Evolutionary conservation across 2,113 vertebrate genomes (phyloP).

Genomic region (Anguilla japonica): DNA sequence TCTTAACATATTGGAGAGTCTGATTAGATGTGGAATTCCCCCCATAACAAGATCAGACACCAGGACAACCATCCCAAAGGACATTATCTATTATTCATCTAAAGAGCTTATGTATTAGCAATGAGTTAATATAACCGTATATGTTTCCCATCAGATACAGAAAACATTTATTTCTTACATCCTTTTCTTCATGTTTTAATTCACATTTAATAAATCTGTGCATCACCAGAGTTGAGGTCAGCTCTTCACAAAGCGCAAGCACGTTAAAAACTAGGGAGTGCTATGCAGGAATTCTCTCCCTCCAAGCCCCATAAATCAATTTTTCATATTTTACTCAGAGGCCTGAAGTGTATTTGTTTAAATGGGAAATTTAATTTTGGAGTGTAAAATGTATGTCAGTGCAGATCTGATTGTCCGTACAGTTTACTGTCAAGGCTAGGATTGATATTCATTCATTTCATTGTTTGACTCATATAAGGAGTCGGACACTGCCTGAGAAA

Average conservation of each 20-base stretch:
- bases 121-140: constrained; percentile 64
- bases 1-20: constrained; percentile 40
- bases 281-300: neutral
- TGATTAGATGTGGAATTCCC: constrained; percentile 62
- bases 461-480: neutral
- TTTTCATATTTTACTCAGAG: neutral
- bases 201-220: neutral
- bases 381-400: neutral
- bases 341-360: neutral
- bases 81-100: constrained; percentile 72
- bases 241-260: neutral
- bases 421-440: neutral
- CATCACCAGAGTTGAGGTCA: neutral
- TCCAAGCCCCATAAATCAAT: neutral
- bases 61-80: constrained; percentile 63
- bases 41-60: constrained; percentile 60
- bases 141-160: constrained; percentile 65
- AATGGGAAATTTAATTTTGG: neutral
- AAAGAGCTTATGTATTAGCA: constrained; percentile 67
- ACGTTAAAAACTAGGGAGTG: neutral
- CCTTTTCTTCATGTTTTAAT: constrained; percentile 20
- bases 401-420: neutral
- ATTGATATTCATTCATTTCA: neutral
- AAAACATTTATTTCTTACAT: constrained; percentile 51
- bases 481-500: neutral